Base-by-base conservation (phyloP, 2,888 invertebrate species). In the Nemotelus nigrinus region DNA sequence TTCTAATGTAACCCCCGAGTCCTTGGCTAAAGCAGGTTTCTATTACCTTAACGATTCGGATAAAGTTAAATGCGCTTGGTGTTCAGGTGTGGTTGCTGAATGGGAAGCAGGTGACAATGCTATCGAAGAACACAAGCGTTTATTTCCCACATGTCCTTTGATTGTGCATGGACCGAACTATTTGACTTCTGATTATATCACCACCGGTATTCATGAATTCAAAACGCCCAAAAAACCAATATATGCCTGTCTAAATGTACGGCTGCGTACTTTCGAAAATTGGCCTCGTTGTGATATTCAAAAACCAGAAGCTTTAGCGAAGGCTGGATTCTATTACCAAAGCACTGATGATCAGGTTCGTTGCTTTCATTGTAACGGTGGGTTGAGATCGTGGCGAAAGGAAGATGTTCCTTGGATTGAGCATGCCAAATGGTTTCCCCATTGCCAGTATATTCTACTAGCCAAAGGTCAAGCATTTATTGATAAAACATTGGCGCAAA, bases 361-460 rank as follows among this genome's bases (percentile, higher is more conserved):
- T 77, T 98, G 98, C 86, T 98, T 97, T 88, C 95, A 96, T 88
- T 98, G 98, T 87, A 96, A 96, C 86, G 97, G 97, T 63, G 96
- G 97, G 0, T 88, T 98, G 68, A 90, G 94, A 81, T 93, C 94
- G 84, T 98, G 98, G 98, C 94, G 96, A 85, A 91, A 92, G 57
- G 92, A 92, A 39, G 98, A 98, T 86, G 93, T 94, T 84, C 96
- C 97, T 0, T 98, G 97, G 97, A 90, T 92, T 76, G 98, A 98
- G 85, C 98, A 98, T 88, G 96, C 96, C 8, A 91, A 93, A 82
- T 98, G 96, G 96, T 97, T 96, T 89, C 94, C 96, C 0, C 91
- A 91, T 84, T 98, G 98, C 86, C 93, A 92, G 6, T 98, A 93
- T 85, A 91, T 98, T 39, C 88, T 91, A 78, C 89, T 96, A 77